Base-by-base conservation (phyloP, 1,140 invertebrate species). In the Drosophila sucinea region DNA sequence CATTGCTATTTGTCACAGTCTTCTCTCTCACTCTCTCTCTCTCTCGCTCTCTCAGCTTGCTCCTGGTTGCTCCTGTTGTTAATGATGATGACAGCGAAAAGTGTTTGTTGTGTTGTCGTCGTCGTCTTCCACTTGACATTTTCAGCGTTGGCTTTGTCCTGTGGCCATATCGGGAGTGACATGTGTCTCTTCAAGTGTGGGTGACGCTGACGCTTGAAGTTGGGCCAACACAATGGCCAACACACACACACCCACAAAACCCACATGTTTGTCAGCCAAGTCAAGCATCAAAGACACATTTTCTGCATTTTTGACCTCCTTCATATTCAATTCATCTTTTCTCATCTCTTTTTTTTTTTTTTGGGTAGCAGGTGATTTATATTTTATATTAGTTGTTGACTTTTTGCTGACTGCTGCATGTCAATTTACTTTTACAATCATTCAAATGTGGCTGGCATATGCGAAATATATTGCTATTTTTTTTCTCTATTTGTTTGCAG, bases 21-120 rank as follows among this genome's bases (percentile, higher is more conserved):
- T 27, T 3, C 23, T 38, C 10, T 60, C 33, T 38, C 56, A 17
- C 17, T 11, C 10, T 33, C 32, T 23, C 30, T 4, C 4, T 30
- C 35, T 38, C 10, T 38, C 8, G n/a, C n/a, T 38, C 23, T 60
- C 55, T 33, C 30, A 23, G 55, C 10, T 35, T 58, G 27, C 30
- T 33, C 17, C 57, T 40, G 57, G 33, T 38, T 38, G 33, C 57
- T 38, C 35, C 35, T 60, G 32, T 33, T 60, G 60, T 62, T 62
- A 62, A 62, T 44, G 40, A 62, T 47, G 29, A 47, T 62, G 60
- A 33, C 55, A 57, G 60, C 60, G 25, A 62, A 41, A 62, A 44
- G n/a, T 44, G 60, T 62, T 62, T 62, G 60, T 61, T 27, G 38
- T 61, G 41, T 61, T 61, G 60, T 61, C 57, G 32, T 11, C 40